These are phyloP conservation scores for Cantharis rufa DNA, from an alignment of 2,888 invertebrate genomes.

Conservation along the genomic window DNA sequence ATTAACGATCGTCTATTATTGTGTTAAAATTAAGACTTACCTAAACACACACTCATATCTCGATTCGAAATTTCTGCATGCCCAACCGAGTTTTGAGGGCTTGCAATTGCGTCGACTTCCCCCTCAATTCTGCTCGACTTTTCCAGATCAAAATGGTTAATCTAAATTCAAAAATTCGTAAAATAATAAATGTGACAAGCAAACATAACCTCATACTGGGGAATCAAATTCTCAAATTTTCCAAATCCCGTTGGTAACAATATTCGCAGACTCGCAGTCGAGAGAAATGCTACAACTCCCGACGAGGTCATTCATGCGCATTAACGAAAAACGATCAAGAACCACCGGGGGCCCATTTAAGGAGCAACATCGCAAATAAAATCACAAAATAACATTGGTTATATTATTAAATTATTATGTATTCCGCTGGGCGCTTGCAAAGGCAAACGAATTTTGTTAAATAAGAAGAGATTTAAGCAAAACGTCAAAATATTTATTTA, in stretches of 20 bases:
- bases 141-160: slow-evolving; percentile 47
- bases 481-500: neutral
- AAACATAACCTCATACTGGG: neutral
- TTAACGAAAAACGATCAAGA: neutral
- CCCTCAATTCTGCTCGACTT: slow-evolving; percentile 37
- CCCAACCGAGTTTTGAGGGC: slow-evolving; percentile 35
- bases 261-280: neutral
- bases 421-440: neutral
- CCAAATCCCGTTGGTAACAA: neutral
- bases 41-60: slow-evolving; percentile 53
- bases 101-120: slow-evolving; percentile 48
- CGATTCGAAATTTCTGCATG: slow-evolving; percentile 35
- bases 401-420: neutral
- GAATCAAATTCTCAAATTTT: neutral
- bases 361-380: neutral
- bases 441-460: neutral
- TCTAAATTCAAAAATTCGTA: neutral
- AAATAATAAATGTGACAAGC: neutral
- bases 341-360: neutral
- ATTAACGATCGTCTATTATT: neutral
- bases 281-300: no score
- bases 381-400: neutral
- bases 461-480: neutral
- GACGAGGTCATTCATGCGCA: neutral
- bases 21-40: slow-evolving; percentile 32